Percentiles rank a stretch among this genome's conserved stretches.
Evolutionary conservation across 2,113 vertebrate species (phyloP).

Genomic region (Piprites chloris): DNA sequence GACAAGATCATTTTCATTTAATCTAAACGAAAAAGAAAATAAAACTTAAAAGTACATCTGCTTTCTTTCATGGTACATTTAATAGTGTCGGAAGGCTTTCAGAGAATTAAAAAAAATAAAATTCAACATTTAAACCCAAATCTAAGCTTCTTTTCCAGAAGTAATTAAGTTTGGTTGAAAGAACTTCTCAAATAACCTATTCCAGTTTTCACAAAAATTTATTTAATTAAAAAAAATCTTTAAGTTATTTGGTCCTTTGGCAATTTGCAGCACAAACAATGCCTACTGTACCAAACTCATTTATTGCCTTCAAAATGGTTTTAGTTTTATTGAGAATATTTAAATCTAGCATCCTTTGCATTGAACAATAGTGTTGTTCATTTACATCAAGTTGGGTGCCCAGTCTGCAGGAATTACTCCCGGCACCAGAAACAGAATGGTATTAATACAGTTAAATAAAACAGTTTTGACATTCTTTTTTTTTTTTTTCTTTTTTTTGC

Average conservation of each 20-base stretch:
- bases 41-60: constrained; percentile 68
- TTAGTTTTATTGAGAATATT: constrained; percentile 68
- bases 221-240: constrained; percentile 62
- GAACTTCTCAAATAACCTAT: constrained; percentile 67
- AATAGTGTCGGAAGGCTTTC: constrained; percentile 71
- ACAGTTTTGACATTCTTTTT: constrained; percentile 60
- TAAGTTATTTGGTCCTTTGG: constrained; percentile 87
- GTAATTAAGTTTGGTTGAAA: constrained; percentile 72
- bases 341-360: constrained; percentile 65
- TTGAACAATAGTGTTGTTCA: constrained; percentile 63
- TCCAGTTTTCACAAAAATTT: constrained; percentile 73
- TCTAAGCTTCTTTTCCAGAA: constrained; percentile 71
- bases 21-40: constrained; percentile 68
- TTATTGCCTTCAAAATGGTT: constrained; percentile 80
- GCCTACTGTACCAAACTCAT: constrained; percentile 75
- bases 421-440: constrained; percentile 69
- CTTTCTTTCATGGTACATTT: constrained; percentile 71
- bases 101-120: constrained; percentile 57
- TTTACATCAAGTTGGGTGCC: constrained; percentile 63
- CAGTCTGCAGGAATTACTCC: constrained; percentile 68
- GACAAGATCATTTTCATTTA: constrained; percentile 68
- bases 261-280: constrained; percentile 79
- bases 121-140: constrained; percentile 70
- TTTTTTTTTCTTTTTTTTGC: constrained; percentile 9
- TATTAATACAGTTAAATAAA: constrained; percentile 66